Evolutionary conservation across 1,140 invertebrate species (phyloP), one percentile per base, ranked within the genome.

Genomic region (Caenorhabditis briggsae): DNA sequence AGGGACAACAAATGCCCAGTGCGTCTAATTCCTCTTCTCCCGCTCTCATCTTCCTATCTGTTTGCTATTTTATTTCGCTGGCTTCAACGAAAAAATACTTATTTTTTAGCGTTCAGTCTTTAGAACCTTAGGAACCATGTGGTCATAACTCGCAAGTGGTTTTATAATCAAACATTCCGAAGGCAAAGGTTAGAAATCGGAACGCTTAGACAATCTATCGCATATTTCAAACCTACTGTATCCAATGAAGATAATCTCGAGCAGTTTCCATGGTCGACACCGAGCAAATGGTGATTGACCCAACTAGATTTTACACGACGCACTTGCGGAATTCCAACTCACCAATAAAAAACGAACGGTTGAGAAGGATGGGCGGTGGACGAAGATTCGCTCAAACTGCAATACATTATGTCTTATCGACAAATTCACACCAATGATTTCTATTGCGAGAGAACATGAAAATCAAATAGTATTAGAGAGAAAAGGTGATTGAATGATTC

Each of bases 341-440:
- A 78, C 70, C 70, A 78, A 78, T 23, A 50, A 78, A 78, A 78
- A 78, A 50, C 65, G 43, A 74, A 48, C 25, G 7, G 46, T 50
- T 23, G 43, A 14, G n/a, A n/a, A 78, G 70, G 23, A 50, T 33
- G 18, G 43, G 70, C 70, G 64, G 41, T 70, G 46, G 70, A 50
- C 11, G 70, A 78, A 50, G 70, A 25, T 78, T 78, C 46, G 46
- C 46, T 20, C 70, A 78, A 78, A 50, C 70, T 78, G 43, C 43
- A 50, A 78, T 50, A n/a, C 23, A 78, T 78, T 78, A n/a, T 78
- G 33, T 78, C 70, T 78, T 78, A 78, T 78, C 70, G 70, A 78
- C 70, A 78, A 50, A 53, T 78, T 78, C 46, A 23, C 70, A 78
- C 46, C 23, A 61, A 61, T 43, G 8, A 25, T 23, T 9, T 33